phyloP scores from a whole-genome alignment of 2,797 vertebrate genomes.

The Parambassis ranga region DNA sequence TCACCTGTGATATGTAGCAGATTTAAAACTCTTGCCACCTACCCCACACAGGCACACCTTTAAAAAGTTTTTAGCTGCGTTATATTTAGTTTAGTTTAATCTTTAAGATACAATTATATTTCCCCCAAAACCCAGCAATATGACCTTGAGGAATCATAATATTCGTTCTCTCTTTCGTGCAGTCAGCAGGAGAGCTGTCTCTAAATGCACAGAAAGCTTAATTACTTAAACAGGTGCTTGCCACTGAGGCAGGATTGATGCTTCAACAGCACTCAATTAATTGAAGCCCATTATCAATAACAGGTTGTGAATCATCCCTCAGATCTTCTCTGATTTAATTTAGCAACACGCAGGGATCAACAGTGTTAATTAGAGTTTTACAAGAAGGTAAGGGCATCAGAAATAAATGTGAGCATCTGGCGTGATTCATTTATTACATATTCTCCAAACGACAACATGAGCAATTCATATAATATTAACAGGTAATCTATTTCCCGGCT shows the following conservation, averaged over 20 bases:
- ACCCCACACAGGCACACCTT: no score
- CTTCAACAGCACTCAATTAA: constrained; percentile 67
- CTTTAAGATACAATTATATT: no score
- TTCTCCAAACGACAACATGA: constrained; percentile 42
- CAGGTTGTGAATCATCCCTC: constrained; percentile 53
- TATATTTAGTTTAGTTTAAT: no score
- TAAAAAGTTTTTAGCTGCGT: no score
- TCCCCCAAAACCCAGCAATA: not conserved
- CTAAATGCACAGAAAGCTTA: constrained; percentile 52
- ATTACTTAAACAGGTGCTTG: constrained; percentile 68
- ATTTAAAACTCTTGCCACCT: no score
- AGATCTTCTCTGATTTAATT: constrained; percentile 73
- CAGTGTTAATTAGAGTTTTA: constrained; percentile 76
- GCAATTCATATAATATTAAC: constrained; percentile 57
- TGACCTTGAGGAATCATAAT: not conserved
- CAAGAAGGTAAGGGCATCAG: constrained; percentile 62
- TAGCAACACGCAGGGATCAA: constrained; percentile 67
- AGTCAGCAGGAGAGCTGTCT: constrained; percentile 24
- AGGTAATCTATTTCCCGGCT: constrained; percentile 45
- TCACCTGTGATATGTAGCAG: no score
- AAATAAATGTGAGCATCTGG: constrained; percentile 70
- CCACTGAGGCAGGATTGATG: constrained; percentile 63
- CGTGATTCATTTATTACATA: constrained; percentile 53
- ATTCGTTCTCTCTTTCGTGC: constrained; percentile 15
- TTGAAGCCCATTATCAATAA: constrained; percentile 74